These are phyloP conservation scores for Microcebus tavaratra DNA, from an alignment of 2,113 vertebrate species.

Conservation along the genomic window DNA sequence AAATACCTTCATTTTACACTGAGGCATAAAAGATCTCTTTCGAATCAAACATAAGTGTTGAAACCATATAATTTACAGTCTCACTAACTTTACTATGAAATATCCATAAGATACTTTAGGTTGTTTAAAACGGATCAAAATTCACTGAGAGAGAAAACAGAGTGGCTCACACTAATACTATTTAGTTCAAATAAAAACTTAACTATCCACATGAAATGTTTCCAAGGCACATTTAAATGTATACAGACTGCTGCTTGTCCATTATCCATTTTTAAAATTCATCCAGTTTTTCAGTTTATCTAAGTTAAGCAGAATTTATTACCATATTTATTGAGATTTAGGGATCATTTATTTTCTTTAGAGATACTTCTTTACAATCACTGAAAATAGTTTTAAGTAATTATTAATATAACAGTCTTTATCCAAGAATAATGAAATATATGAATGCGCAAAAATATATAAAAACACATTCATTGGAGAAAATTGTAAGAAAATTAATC, in stretches of 20 bases:
- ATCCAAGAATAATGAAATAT: background rate
- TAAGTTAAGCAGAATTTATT: conserved; percentile 51
- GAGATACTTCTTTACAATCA: background rate
- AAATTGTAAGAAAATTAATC: background rate
- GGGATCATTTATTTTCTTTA: background rate
- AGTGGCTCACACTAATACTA: background rate
- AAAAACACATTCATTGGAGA: background rate
- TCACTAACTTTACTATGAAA: conserved; percentile 29
- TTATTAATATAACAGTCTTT: background rate
- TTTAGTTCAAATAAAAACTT: conserved; percentile 54
- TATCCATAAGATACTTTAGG: background rate
- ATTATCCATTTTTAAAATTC: conserved; percentile 35
- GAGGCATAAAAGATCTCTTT: background rate
- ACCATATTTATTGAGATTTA: conserved; percentile 3
- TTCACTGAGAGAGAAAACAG: conserved; percentile 11
- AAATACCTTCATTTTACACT: background rate
- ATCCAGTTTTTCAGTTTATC: conserved; percentile 8
- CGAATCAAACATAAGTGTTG: background rate
- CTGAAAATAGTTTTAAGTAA: conserved; percentile 41
- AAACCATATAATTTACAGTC: background rate
- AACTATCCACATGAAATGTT: background rate
- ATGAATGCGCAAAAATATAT: background rate
- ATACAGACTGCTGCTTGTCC: conserved; percentile 35
- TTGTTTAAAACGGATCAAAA: conserved; percentile 30
- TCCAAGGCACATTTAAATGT: conserved; percentile 9